phyloP scores from a whole-genome alignment of 2,113 vertebrate genomes.

The Cinclus mexicanus region DNA sequence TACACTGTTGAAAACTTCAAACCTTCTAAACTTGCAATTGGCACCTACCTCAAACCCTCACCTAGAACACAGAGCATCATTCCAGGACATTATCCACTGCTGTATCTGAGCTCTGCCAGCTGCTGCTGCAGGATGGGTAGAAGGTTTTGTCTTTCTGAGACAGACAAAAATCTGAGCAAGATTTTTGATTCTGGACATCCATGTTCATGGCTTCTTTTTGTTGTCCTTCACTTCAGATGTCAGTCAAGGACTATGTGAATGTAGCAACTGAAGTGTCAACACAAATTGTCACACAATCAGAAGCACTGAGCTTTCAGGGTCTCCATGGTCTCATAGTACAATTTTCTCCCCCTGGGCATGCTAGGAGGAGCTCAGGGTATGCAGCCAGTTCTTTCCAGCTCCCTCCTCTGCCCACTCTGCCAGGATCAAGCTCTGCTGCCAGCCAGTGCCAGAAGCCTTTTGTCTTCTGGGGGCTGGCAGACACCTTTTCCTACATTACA shows the following conservation, averaged over 20 bases:
- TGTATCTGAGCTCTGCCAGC: background rate
- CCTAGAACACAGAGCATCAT: background rate
- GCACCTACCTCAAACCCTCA: background rate
- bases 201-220: background rate
- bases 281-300: background rate
- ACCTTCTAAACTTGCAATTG: background rate
- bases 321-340: background rate
- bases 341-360: background rate
- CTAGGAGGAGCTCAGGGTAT: background rate
- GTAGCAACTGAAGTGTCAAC: background rate
- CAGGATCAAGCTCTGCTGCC: background rate
- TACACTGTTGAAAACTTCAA: background rate
- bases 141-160: background rate
- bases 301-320: background rate
- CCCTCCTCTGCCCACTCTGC: background rate
- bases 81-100: background rate
- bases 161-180: background rate
- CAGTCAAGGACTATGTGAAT: rapidly evolving
- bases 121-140: background rate
- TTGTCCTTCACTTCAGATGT: background rate
- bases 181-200: background rate
- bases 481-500: background rate
- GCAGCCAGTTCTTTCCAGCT: background rate
- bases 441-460: background rate
- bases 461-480: rapidly evolving